Conservation (phyloP, 2,888 invertebrate genomes). For the Dermolepida albohirtum region DNA sequence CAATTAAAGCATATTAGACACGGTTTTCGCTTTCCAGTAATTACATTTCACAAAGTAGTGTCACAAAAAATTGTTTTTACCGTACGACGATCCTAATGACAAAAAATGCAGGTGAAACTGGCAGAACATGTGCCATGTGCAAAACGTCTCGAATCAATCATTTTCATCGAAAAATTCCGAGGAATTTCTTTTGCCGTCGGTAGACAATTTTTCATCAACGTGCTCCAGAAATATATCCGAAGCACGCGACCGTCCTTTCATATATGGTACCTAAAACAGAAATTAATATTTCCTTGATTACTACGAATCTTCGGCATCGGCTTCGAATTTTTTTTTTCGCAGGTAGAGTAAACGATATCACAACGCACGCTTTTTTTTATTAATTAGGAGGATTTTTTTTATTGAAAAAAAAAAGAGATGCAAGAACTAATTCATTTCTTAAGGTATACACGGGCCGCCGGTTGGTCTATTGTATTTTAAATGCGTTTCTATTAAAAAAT, state of each 20-base stretch:
- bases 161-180: slow-evolving; percentile 16
- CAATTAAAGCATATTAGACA: slow-evolving; percentile 11
- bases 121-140: slow-evolving; percentile 49
- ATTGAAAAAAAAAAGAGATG: slow-evolving; percentile 41
- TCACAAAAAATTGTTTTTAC: no score
- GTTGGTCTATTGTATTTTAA: slow-evolving; percentile 2
- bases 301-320: slow-evolving; percentile 1
- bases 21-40: slow-evolving; percentile 15
- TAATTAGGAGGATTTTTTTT: slow-evolving; percentile 51
- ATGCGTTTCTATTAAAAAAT: slow-evolving; percentile 14
- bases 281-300: slow-evolving; percentile 12
- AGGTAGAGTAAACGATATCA: slow-evolving; percentile 33
- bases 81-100: slow-evolving; percentile 17
- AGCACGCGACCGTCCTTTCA: slow-evolving; percentile 19
- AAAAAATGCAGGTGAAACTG: slow-evolving; percentile 44
- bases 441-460: slow-evolving; percentile 39
- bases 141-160: slow-evolving; percentile 47
- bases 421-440: slow-evolving; percentile 42
- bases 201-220: slow-evolving; percentile 12
- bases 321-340: background rate
- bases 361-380: slow-evolving; percentile 46
- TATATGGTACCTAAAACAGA: slow-evolving; percentile 4
- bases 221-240: background rate
- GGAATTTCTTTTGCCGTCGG: background rate
- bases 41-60: no score